A percentile compares a stretch with the other conserved stretches of the same genome.
phyloP scores from a whole-genome alignment of 2,113 vertebrate species.

The Callithrix jacchus region DNA sequence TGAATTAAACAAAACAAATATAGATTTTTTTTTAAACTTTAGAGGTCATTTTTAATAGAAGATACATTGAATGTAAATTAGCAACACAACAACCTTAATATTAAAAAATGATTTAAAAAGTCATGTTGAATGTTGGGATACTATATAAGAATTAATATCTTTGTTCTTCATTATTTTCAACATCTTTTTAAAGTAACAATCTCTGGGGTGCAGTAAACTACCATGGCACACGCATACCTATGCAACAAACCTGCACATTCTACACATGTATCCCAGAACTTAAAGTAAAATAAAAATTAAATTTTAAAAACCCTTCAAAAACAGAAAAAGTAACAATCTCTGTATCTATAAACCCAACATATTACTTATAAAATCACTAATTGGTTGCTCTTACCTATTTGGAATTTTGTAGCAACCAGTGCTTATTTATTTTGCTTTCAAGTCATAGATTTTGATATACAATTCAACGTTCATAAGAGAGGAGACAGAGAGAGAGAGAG shows the following conservation, averaged over 20 bases:
- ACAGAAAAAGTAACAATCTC: too few relatives aligned
- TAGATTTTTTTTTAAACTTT: neutral
- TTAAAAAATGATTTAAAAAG: neutral
- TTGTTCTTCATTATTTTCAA: neutral
- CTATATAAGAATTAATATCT: neutral
- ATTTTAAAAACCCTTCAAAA: too few relatives aligned
- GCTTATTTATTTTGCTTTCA: neutral
- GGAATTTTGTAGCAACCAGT: neutral
- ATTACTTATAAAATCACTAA: neutral
- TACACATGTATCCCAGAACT: too few relatives aligned
- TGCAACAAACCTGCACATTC: too few relatives aligned
- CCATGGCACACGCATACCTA: too few relatives aligned
- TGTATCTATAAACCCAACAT: neutral
- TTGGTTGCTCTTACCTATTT: neutral
- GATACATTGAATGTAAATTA: neutral
- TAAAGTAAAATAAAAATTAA: too few relatives aligned
- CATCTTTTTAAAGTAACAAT: neutral
- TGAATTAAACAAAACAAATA: neutral
- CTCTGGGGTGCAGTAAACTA: too few relatives aligned
- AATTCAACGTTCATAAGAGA: neutral
- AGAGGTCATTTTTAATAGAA: neutral
- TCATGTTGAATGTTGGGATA: neutral
- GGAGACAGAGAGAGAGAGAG: neutral
- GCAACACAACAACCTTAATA: neutral
- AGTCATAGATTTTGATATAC: neutral